Evolutionary conservation across 2,888 invertebrate species (phyloP).

Genomic region (Macrophya alboannulata): DNA sequence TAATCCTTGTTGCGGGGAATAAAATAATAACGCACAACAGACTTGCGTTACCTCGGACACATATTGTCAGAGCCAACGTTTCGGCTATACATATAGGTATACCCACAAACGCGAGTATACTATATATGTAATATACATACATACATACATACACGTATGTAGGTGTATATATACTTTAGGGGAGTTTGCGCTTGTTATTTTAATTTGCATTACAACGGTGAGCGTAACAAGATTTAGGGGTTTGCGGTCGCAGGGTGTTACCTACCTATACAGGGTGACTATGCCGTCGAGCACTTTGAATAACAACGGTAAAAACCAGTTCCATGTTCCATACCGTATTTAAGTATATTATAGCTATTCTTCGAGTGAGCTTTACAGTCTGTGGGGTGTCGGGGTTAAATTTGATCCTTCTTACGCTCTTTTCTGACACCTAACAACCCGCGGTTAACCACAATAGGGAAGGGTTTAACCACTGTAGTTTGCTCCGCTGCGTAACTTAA

Average conservation of each 20-base stretch:
- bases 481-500: not conserved
- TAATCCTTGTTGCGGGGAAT: slow-evolving; percentile 47
- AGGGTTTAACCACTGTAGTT: slow-evolving; percentile 19
- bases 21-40: slow-evolving; percentile 51
- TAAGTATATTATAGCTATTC: slow-evolving; percentile 28
- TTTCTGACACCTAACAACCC: slow-evolving; percentile 38
- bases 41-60: slow-evolving; percentile 30
- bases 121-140: not conserved
- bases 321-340: slow-evolving; percentile 22
- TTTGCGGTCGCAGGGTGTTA: slow-evolving; percentile 61
- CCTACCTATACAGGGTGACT: slow-evolving; percentile 53
- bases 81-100: slow-evolving; percentile 37
- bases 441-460: slow-evolving; percentile 51
- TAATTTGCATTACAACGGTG: slow-evolving; percentile 77
- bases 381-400: slow-evolving; percentile 19
- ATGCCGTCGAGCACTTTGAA: slow-evolving; percentile 44
- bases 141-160: not conserved
- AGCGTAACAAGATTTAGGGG: slow-evolving; percentile 72
- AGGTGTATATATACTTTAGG: slow-evolving; percentile 1
- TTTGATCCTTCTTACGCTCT: slow-evolving; percentile 53
- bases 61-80: slow-evolving; percentile 37
- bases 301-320: slow-evolving; percentile 49
- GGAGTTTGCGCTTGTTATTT: slow-evolving; percentile 68
- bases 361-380: not conserved
- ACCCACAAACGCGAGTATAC: not conserved